Base-by-base conservation (phyloP, 2,113 vertebrate species). In the Phyllopteryx taeniolatus region DNA sequence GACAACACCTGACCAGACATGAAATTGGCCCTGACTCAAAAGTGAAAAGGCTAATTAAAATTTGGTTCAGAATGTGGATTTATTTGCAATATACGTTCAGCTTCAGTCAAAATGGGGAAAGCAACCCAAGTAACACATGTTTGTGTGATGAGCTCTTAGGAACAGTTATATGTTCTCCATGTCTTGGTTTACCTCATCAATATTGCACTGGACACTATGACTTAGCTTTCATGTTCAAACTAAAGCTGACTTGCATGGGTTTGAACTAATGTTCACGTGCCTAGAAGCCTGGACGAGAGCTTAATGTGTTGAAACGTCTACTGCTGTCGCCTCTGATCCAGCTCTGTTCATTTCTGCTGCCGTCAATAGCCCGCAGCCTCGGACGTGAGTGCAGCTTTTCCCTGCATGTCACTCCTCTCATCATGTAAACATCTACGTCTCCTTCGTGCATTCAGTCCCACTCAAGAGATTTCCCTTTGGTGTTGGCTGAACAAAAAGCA, bases 301-400 rank as follows among this genome's bases (percentile, higher is more conserved):
- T 87, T 82, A 81, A 87, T 86, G 76, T 63, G 72, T 51, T 75
- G 83, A 79, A 85, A 81, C 74, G 63, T 80, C 68, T 68, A 68
- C 83, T 72, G 5, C 62, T 13, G 63, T 70, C 51, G 3, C 57
- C 54, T 42, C 78, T 75, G 73, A 86, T 87, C 77, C 76, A 80
- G 83, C 74, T 49, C 79, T 83, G 71, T 84, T 81, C 73, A 87
- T 74, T 77, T 74, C 46, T 70, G 79, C 80, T 66, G 72, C 79
- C 39, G 78, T 79, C 77, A 42, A 84, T 83, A 61, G 70, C 33
- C 72, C 9, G 66, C 72, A 73, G 84, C 86, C 85, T 88, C 84
- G 86, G 78, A 75, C 74, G 7, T 65, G 70, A 72, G 49, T 10
- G 56, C 56, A 0, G 56, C 22, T 44, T 57, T 39, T 1, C 74